Base-by-base conservation (phyloP, 1,140 invertebrate species). In the Zaprionus lachaisei region DNA sequence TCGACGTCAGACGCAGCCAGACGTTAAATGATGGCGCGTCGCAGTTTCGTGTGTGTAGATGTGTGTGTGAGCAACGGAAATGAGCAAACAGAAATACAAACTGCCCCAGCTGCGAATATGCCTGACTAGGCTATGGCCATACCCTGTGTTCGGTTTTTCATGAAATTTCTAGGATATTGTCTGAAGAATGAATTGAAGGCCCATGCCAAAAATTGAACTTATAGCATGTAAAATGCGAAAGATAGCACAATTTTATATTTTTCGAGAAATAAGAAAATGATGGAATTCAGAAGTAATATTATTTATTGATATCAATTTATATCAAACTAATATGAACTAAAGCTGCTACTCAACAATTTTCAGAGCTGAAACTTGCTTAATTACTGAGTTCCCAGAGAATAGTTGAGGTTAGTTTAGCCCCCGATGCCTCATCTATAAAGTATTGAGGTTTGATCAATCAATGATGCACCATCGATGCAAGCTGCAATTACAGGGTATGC, bases 31-130 rank as follows among this genome's bases (percentile, higher is more conserved):
- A 77, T 77, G 77, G 77, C 74, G 74, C 73, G 67, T 79, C 82
- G 81, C 80, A 83, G 68, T 66, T 73, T 79, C 66, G 17, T 11
- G 20, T 65, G 69, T 62, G 44, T 34, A 20, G 37, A 38, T 55
- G 24, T 80, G 61, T 75, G 64, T 67, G 71, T 71, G 67, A 66
- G 56, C 56, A 85, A 81, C 83, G 83, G 83, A 87, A 87, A 87
- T 83, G 83, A 87, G 77, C 71, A 72, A 87, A 83, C 83, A 87
- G 73, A 87, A 86, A 73, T 62, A 85, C 64, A 75, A 70, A 54
- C 51, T 60, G 41, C 26, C 20, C 7, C 37, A 62, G 64, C 3
- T 12, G 57, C 22, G 31, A 49, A 15, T 49, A 5, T 17, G 54
- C 41, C 0, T 22, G 55, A 72, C 70, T 58, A 12, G 0, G 3